Conservation (phyloP, 2,113 vertebrate genomes). For the Dendropsophus ebraccatus region DNA sequence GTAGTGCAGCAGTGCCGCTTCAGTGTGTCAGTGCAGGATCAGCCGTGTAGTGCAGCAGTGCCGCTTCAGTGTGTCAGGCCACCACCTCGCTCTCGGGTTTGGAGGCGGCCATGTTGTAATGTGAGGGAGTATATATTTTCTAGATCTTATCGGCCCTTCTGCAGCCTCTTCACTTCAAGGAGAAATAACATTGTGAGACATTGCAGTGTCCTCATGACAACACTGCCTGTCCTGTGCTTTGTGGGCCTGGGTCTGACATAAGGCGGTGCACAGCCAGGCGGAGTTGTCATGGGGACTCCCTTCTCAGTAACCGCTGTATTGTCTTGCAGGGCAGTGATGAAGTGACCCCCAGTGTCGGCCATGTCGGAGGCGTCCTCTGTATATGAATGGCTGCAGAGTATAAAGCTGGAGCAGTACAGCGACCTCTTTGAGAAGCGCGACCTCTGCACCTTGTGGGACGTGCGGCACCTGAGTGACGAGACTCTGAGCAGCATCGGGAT, state of each 20-base stretch:
- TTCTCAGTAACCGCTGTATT: background rate
- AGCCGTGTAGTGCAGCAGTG: too few relatives aligned
- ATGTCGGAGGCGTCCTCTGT: constrained; percentile 70
- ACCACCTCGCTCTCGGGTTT: too few relatives aligned
- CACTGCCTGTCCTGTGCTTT: background rate
- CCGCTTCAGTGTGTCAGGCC: too few relatives aligned
- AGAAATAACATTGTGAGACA: too few relatives aligned
- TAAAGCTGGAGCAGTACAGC: constrained; percentile 88
- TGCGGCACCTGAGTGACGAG: constrained; percentile 73
- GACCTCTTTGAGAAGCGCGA: constrained; percentile 73
- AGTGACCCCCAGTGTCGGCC: constrained; percentile 51
- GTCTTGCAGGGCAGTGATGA: constrained; percentile 40
- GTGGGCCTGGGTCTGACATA: background rate
- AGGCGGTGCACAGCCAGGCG: background rate
- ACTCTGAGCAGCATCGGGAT: constrained; percentile 80
- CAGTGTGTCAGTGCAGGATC: too few relatives aligned
- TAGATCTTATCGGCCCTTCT: too few relatives aligned
- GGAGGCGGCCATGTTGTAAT: too few relatives aligned
- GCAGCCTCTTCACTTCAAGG: too few relatives aligned
- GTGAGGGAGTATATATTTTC: too few relatives aligned
- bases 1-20: too few relatives aligned
- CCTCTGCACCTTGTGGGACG: constrained; percentile 73
- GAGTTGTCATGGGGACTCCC: background rate
- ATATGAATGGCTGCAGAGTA: constrained; percentile 78
- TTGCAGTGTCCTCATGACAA: background rate